phyloP scores from a whole-genome alignment of 2,113 vertebrate species.

The Epinephelus cyanopodus region DNA sequence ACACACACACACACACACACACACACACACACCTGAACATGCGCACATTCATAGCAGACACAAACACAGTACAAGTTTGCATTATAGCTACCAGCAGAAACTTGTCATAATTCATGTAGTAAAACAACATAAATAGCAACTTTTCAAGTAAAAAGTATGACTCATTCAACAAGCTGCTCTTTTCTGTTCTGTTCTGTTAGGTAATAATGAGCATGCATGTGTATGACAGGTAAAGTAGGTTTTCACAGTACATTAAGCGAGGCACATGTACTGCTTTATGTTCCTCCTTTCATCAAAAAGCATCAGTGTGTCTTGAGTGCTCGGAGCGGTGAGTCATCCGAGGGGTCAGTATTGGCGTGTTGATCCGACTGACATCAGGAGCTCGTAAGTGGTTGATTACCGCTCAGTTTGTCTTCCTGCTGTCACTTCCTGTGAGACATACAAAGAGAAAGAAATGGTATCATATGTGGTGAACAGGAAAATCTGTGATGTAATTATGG shows the following conservation, averaged over 20 bases:
- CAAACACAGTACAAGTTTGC: background rate
- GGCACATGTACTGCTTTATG: slow-evolving; percentile 1
- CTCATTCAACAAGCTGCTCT: slow-evolving; percentile 44
- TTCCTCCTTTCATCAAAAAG: background rate
- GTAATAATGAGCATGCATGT: slow-evolving; percentile 38
- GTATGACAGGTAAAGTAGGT: slow-evolving; percentile 9
- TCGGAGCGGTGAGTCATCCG: slow-evolving; percentile 18
- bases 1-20: background rate
- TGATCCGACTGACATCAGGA: background rate
- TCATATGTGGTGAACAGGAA: background rate
- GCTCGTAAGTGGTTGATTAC: background rate
- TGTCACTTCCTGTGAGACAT: slow-evolving; percentile 62
- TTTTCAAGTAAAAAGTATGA: slow-evolving; percentile 56
- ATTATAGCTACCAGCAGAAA: slow-evolving; percentile 21
- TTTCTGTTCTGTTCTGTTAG: background rate
- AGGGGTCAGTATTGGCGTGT: background rate
- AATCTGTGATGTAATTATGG: background rate
- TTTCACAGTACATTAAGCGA: slow-evolving; percentile 42
- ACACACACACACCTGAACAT: slow-evolving; percentile 1
- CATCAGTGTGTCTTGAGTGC: background rate
- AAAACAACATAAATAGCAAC: slow-evolving; percentile 45
- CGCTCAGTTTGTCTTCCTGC: background rate
- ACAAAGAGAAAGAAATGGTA: background rate
- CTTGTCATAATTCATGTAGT: background rate
- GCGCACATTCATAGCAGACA: slow-evolving; percentile 4